phyloP scores from a whole-genome alignment of 2,888 invertebrate species.

The Esperia sulphurella region DNA sequence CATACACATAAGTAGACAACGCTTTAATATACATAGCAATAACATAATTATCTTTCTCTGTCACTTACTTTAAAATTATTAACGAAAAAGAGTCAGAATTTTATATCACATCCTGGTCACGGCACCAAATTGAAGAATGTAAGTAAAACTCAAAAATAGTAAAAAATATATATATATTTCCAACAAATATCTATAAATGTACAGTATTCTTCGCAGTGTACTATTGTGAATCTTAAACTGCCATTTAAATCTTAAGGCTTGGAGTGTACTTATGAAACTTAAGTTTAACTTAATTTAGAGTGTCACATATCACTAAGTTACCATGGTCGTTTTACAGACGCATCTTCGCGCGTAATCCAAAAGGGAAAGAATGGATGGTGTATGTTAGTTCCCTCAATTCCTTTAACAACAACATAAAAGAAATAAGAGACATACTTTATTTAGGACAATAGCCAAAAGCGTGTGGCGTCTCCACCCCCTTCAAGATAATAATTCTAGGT shows the following conservation, averaged over 20 bases:
- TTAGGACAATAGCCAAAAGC: too few relatives aligned
- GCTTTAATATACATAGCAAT: neutral
- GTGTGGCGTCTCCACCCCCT: too few relatives aligned
- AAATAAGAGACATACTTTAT: too few relatives aligned
- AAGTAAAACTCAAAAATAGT: neutral
- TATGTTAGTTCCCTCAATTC: too few relatives aligned
- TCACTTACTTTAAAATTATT: too few relatives aligned
- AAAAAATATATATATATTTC: slow-evolving; percentile 25
- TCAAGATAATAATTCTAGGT: too few relatives aligned
- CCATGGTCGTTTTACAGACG: neutral
- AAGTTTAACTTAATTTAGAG: neutral
- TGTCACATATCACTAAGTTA: neutral
- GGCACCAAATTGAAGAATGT: neutral
- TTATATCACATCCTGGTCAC: neutral
- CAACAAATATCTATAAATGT: slow-evolving; percentile 21
- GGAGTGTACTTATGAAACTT: slow-evolving; percentile 5
- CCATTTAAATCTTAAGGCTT: slow-evolving; percentile 22
- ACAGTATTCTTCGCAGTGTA: slow-evolving; percentile 18
- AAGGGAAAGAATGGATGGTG: too few relatives aligned
- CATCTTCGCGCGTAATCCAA: too few relatives aligned
- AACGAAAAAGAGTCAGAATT: too few relatives aligned
- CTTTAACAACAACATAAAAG: too few relatives aligned
- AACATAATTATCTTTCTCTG: neutral
- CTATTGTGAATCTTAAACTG: slow-evolving; percentile 31
- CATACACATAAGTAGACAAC: neutral